Percentiles rank a stretch among this genome's conserved stretches.
Conservation (phyloP, 2,113 vertebrate genomes). For the Gopherus flavomarginatus region DNA sequence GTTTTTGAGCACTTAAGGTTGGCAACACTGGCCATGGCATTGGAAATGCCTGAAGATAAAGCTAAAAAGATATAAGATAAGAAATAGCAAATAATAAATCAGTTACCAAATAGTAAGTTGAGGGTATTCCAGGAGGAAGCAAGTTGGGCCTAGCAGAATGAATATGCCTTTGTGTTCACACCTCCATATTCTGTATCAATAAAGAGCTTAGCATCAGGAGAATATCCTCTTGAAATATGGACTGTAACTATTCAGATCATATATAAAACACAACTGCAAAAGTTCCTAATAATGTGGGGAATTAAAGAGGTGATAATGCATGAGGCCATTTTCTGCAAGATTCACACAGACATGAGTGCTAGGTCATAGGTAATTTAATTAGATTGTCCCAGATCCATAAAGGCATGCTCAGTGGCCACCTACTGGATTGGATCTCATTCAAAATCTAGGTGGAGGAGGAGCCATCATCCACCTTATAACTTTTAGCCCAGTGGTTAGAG, state of each 20-base stretch:
- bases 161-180: background rate
- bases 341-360: background rate
- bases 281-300: background rate
- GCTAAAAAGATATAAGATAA: background rate
- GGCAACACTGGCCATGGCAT: background rate
- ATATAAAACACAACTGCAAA: background rate
- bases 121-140: background rate
- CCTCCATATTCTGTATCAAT: rapidly evolving
- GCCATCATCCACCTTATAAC: background rate
- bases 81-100: background rate
- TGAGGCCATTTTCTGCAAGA: background rate
- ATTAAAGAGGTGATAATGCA: background rate
- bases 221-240: background rate
- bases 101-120: background rate
- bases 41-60: background rate
- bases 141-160: rapidly evolving
- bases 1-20: background rate
- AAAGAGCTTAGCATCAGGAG: background rate
- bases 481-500: background rate
- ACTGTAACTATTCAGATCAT: background rate
- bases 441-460: background rate
- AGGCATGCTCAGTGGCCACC: background rate
- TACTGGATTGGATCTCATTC: background rate
- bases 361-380: background rate
- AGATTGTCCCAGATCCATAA: too few species aligned